phyloP scores from a whole-genome alignment of 1,140 invertebrate genomes.

The Physella acuta region DNA sequence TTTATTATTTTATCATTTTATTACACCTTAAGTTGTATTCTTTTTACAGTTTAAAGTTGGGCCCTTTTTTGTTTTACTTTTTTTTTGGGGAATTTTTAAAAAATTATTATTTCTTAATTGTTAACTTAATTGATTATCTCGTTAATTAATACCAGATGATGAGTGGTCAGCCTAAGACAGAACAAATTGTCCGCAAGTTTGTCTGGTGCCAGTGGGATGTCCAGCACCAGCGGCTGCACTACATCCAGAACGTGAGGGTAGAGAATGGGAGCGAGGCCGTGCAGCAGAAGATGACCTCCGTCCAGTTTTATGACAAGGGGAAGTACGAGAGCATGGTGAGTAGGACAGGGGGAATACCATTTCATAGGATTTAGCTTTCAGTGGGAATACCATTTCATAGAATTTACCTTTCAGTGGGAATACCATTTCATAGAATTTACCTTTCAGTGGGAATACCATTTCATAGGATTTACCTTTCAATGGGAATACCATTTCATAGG shows the following conservation, averaged over 20 bases:
- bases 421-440: background rate
- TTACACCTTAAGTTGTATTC: background rate
- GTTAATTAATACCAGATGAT: slow-evolving; percentile 40
- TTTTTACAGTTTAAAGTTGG: background rate
- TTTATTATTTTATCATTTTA: background rate
- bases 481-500: too few species aligned
- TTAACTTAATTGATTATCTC: background rate
- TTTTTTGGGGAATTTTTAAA: background rate
- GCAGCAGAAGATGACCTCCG: slow-evolving; percentile 34
- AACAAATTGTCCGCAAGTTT: slow-evolving; percentile 50
- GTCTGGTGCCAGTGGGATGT: slow-evolving; percentile 55
- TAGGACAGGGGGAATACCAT: too few species aligned
- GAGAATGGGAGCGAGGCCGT: background rate
- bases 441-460: too few species aligned
- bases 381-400: background rate
- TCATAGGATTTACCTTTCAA: too few species aligned
- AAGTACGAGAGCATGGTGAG: slow-evolving; percentile 52
- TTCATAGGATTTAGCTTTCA: slow-evolving; percentile 4
- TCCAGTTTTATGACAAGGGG: slow-evolving; percentile 46
- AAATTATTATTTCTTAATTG: background rate
- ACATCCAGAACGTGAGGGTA: slow-evolving; percentile 38
- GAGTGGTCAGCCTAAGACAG: slow-evolving; percentile 51
- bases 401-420: background rate
- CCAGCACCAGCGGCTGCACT: slow-evolving; percentile 45
- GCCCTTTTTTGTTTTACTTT: background rate